These are phyloP conservation scores for Folsomia candida DNA, from an alignment of 2,888 invertebrate species.

Conservation along the genomic window DNA sequence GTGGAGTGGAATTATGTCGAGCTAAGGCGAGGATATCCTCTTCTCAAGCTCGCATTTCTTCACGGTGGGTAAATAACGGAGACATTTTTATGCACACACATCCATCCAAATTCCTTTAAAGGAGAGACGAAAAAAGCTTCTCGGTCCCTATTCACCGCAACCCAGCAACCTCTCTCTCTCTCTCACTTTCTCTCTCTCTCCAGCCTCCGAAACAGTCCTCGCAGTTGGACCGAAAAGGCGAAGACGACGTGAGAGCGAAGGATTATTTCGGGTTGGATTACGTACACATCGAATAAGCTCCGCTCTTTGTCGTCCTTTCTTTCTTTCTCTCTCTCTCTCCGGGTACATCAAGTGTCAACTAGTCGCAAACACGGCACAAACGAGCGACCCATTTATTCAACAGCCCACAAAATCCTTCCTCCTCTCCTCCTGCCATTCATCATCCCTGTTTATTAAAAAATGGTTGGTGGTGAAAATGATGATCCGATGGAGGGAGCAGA, in stretches of 20 bases:
- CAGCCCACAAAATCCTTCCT: no score
- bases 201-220: no score
- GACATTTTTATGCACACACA: constrained; percentile 1
- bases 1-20: background rate
- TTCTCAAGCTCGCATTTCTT: no score
- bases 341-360: background rate
- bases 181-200: background rate
- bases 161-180: background rate
- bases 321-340: background rate
- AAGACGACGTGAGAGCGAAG: no score
- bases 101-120: no score
- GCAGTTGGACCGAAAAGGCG: background rate
- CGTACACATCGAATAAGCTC: background rate
- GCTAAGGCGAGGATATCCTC: no score
- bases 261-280: background rate
- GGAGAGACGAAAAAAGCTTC: background rate
- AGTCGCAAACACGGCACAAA: background rate
- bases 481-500: no score
- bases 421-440: no score
- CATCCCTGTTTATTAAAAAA: background rate
- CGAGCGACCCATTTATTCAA: no score
- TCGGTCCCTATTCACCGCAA: background rate
- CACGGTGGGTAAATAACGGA: constrained; percentile 5
- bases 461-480: no score
- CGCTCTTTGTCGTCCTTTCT: background rate